Evolutionary conservation across 2,797 vertebrate genomes (phyloP), one percentile per base, ranked within the genome.

Genomic region (Protonibea diacanthus): DNA sequence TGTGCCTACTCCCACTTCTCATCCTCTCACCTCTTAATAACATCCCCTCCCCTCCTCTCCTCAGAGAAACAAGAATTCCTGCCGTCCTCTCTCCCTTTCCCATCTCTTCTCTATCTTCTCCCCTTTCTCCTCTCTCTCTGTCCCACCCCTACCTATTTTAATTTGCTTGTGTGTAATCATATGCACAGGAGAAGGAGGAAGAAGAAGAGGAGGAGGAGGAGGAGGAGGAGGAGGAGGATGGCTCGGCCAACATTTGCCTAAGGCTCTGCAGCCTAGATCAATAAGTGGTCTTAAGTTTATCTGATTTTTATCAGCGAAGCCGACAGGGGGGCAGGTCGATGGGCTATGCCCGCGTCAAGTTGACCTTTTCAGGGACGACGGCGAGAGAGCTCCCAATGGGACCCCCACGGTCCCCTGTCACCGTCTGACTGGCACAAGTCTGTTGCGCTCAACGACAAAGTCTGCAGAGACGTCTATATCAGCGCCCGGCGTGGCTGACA

Each of bases 201-300:
- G 52, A 71, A 14, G 66, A 72, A 3, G 65, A 74, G 44, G 71
- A 71, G 65, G 81, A 95, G 95, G 95, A 95, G 95, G 96, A 96
- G 95, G 56, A 64, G 5, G 65, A 74, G 44, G 71, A 71, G 65
- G 81, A 95, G 95, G 95, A 95, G 95, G 96, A 96, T 96, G 96
- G 96, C 95, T 91, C 27, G 92, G 96, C 96, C 97, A 99, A 98
- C 97, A 98, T 98, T 99, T 98, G 97, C 97, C 96, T 97, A 96
- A 96, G 96, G 96, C 97, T 91, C 82, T 57, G 76, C 86, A 85
- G 83, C 75, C 86, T 90, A 89, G 97, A 98, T 99, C 98, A 93
- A 99, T 99, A 96, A 97, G 97, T 96, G 96, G 98, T 97, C 98
- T 99, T 99, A 99, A 97, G 97, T 99, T 99, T 98, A 99, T 99